Conservation (phyloP, 2,797 vertebrate genomes). For the Gymnothorax reevesii region DNA sequence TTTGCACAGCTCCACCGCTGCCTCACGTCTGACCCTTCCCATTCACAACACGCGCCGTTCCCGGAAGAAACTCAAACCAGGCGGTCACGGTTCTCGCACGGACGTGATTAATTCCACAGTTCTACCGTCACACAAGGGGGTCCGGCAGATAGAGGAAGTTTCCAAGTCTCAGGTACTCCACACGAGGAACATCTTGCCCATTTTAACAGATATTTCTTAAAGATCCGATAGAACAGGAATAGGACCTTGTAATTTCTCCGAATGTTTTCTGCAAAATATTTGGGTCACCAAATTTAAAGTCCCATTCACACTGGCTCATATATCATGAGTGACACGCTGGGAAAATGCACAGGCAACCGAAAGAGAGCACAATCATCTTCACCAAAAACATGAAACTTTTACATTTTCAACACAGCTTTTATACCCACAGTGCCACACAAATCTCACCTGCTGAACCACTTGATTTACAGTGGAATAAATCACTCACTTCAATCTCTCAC, state of each 20-base stretch:
- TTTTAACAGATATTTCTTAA: not conserved
- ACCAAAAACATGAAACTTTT: too few species aligned
- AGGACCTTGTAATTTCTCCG: not conserved
- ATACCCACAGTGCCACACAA: too few species aligned
- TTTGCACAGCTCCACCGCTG: not conserved
- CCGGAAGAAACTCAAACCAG: not conserved
- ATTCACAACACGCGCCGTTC: not conserved
- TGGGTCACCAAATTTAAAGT: not conserved
- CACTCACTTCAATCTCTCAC: not conserved
- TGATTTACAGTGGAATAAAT: not conserved
- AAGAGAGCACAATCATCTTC: not conserved
- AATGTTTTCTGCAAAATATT: not conserved
- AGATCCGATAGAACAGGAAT: not conserved
- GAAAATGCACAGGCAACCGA: not conserved
- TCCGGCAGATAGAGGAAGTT: not conserved
- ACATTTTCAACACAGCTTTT: too few species aligned
- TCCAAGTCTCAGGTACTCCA: not conserved
- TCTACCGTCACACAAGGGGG: not conserved
- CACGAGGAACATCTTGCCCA: not conserved
- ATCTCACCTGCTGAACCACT: not conserved
- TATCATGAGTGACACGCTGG: not conserved
- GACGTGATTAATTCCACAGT: not conserved
- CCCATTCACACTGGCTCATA: not conserved
- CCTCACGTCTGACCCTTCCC: not conserved
- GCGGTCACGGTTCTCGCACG: not conserved